Evolutionary conservation across 2,113 vertebrate species (phyloP).

Genomic region (Panthera uncia): DNA sequence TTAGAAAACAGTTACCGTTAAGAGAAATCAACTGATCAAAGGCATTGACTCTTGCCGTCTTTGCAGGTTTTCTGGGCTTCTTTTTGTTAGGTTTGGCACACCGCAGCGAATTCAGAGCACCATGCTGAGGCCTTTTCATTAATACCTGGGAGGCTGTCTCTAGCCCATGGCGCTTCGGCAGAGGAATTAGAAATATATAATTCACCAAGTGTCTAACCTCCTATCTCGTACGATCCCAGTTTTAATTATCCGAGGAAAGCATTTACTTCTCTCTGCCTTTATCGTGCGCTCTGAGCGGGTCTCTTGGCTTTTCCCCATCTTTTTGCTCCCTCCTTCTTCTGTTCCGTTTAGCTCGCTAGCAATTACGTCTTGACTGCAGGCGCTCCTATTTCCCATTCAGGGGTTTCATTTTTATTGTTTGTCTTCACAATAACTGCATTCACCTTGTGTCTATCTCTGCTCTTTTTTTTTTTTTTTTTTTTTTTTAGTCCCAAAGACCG

Average conservation of each 20-base stretch:
- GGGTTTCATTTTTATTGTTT: conserved; percentile 68
- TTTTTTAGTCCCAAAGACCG: neutral
- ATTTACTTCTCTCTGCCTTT: conserved; percentile 58
- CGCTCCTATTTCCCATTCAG: conserved; percentile 59
- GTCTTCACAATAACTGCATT: conserved; percentile 70
- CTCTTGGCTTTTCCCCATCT: neutral
- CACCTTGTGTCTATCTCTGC: conserved; percentile 33
- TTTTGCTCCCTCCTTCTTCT: neutral
- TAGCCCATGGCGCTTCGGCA: conserved; percentile 55
- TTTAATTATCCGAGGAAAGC: conserved; percentile 63
- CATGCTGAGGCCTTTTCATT: conserved; percentile 74
- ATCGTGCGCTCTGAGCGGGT: conserved; percentile 1
- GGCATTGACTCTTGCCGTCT: neutral
- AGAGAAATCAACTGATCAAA: conserved; percentile 49
- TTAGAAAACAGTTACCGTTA: conserved; percentile 5
- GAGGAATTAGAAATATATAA: conserved; percentile 73
- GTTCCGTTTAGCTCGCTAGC: conserved; percentile 59
- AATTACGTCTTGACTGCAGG: conserved; percentile 60
- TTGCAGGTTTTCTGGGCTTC: neutral
- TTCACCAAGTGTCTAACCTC: conserved; percentile 61
- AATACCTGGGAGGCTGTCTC: conserved; percentile 76
- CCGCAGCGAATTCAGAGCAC: conserved; percentile 68
- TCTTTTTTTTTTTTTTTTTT: neutral
- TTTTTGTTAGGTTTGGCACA: conserved; percentile 75
- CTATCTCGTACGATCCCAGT: conserved; percentile 64